Conservation (phyloP, 2,797 vertebrate genomes). For the Parotocinclus haroldoi region DNA sequence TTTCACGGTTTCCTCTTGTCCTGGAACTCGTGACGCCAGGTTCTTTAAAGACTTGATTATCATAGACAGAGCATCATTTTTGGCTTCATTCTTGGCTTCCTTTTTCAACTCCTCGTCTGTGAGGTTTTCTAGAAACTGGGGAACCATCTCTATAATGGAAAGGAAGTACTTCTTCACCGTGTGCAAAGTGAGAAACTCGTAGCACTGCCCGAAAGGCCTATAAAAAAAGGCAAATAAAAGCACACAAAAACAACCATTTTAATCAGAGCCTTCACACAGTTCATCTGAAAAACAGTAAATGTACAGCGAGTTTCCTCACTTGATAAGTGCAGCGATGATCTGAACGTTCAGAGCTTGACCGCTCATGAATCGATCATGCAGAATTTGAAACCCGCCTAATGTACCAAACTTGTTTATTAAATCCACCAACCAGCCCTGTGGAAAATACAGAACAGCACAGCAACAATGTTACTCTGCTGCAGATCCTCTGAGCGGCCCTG, state of each 20-base stretch:
- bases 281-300: background rate
- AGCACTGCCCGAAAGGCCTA: constrained; percentile 99
- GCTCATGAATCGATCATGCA: constrained; percentile 98
- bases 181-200: constrained; percentile 98
- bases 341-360: constrained; percentile 98
- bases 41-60: constrained; percentile 99
- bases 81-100: constrained; percentile 99
- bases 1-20: constrained; percentile 99
- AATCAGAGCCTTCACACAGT: background rate
- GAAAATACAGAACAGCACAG: background rate
- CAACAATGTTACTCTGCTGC: too few relatives aligned
- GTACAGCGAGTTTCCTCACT: constrained; percentile 73
- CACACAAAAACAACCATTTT: constrained; percentile 14
- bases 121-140: constrained; percentile 99
- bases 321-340: constrained; percentile 99
- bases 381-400: constrained; percentile 98
- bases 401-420: constrained; percentile 99
- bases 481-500: too few relatives aligned
- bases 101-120: constrained; percentile 99
- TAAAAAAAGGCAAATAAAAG: constrained; percentile 47
- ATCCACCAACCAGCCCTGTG: constrained; percentile 98
- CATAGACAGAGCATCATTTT: constrained; percentile 99
- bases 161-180: constrained; percentile 99
- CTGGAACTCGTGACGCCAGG: constrained; percentile 96
- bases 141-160: constrained; percentile 99